phyloP scores from a whole-genome alignment of 1,140 invertebrate species.

The Drosophila parabipectinata region DNA sequence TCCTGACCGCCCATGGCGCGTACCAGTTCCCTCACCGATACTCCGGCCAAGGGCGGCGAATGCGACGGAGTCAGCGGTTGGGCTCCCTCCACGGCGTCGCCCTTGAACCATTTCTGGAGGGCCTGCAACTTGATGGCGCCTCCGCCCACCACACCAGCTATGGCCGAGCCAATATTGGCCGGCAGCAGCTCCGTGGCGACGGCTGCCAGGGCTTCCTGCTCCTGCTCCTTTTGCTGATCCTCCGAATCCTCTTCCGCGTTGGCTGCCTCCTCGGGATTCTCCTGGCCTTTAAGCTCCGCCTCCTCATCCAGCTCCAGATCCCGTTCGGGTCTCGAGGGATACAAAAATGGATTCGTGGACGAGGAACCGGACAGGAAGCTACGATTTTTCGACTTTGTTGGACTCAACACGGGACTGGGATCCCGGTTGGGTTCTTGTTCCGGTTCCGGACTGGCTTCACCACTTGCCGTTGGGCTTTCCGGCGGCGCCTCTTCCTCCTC shows the following conservation, averaged over 20 bases:
- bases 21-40: slow-evolving; percentile 92
- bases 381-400: slow-evolving; percentile 36
- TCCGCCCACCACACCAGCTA: slow-evolving; percentile 84
- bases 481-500: slow-evolving; percentile 5
- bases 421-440: slow-evolving; percentile 19
- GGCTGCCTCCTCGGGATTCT: background rate
- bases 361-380: slow-evolving; percentile 77
- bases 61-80: slow-evolving; percentile 22
- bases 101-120: slow-evolving; percentile 89
- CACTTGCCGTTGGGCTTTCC: slow-evolving; percentile 25
- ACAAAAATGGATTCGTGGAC: slow-evolving; percentile 87
- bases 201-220: slow-evolving; percentile 30
- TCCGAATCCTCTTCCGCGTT: background rate
- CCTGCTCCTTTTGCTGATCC: slow-evolving; percentile 15
- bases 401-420: slow-evolving; percentile 33
- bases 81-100: slow-evolving; percentile 85
- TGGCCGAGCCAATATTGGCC: slow-evolving; percentile 72
- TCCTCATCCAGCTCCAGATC: slow-evolving; percentile 10
- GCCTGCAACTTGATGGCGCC: slow-evolving; percentile 87
- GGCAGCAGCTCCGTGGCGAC: slow-evolving; percentile 50
- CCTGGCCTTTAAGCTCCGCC: background rate
- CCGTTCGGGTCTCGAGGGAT: slow-evolving; percentile 73
- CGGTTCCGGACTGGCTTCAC: slow-evolving; percentile 31
- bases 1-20: slow-evolving; percentile 89
- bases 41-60: slow-evolving; percentile 85